Base-by-base conservation (phyloP, 2,888 invertebrate species). In the Leucoptera coffeella region DNA sequence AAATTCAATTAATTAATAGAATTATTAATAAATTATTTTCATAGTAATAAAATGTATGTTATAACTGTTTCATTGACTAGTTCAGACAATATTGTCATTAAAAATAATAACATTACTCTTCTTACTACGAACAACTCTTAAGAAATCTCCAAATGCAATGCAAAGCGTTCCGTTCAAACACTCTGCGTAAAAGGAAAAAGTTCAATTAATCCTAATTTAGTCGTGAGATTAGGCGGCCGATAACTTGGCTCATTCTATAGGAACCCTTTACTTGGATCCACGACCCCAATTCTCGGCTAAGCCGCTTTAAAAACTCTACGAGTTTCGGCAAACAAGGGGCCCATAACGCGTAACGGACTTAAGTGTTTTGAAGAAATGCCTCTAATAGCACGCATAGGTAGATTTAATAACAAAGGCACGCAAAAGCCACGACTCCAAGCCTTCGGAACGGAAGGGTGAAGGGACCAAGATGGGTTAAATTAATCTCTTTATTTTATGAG, bases 161-260 rank as follows among this genome's bases (percentile, higher is more conserved):
- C 47, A 45, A 44, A 50, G 47, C 53, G 53, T 60, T 62, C 60
- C 54, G 48, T 47, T 47, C 41, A 62, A 64, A 58, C 54, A 49
- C 50, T 47, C 48, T 47, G 43, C 47, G 47, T 55, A 56, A 43
- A 43, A 39, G 51, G 54, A 60, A 65, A 62, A 61, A 64, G 56
- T 61, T 69, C 62, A 61, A 69, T 67, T 67, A 67, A 67, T 69
- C 69, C 69, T 56, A 69, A 67, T 67, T 69, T 59, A 61, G 51
- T 50, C 51, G 55, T 54, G 44, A 69, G 67, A 65, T 65, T 62
- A 65, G 57, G 50, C 50, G 47, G 37, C 39, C 54, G 67, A 67
- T 67, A 67, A 56, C 52, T 51, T 49, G 43, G n/a, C n/a, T n/a
- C 51, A 49, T 58, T 58, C 50, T 50, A 45, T 50, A 53, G 41